Base-by-base conservation (phyloP, 2,888 invertebrate genomes). In the Altica lythri region DNA sequence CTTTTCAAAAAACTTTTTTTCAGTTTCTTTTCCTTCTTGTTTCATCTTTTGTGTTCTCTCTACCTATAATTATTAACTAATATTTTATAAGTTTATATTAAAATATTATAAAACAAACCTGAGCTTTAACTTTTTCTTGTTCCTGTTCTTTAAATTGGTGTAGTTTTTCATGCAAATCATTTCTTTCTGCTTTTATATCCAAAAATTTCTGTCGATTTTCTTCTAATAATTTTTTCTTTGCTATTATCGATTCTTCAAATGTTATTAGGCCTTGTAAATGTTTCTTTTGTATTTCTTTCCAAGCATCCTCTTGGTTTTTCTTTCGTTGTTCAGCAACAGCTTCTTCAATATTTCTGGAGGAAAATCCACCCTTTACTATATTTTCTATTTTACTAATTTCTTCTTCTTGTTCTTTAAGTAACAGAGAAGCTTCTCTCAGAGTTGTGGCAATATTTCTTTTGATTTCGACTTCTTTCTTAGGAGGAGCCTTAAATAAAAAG, bases 261-360 rank as follows among this genome's bases (percentile, higher is more conserved):
- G 82, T 80, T 49, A 84, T 74, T 63, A 81, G 77, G 1, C 83
- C 83, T 65, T 79, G 71, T 30, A 84, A 68, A 72, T 83, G 84
- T 69, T 83, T 84, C 61, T 72, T 78, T 75, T 84, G 81, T 56
- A 84, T 81, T 34, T 80, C 78, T 50, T 79, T 73, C 19, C 83
- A 59, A 43, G 80, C 71, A 65, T 80, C 75, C 65, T 77, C 77
- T 69, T 81, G 79, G 42, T 70, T 75, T 63, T 78, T 75, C 67
- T 78, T 72, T 35, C 80, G 77, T 43, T 79, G 74, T 53, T 77
- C 73, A 49, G 78, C 75, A 63, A 79, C 75, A 17, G 83, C 56
- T 60, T 76, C 74, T 57, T 78, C 75, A 29, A 79, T 69, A 65
- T 75, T 77, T 1, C 70, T 62, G 8, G 76, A 71, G 65, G 79